Base-by-base conservation (phyloP, 2,797 vertebrate species). In the Echeneis naucrates region DNA sequence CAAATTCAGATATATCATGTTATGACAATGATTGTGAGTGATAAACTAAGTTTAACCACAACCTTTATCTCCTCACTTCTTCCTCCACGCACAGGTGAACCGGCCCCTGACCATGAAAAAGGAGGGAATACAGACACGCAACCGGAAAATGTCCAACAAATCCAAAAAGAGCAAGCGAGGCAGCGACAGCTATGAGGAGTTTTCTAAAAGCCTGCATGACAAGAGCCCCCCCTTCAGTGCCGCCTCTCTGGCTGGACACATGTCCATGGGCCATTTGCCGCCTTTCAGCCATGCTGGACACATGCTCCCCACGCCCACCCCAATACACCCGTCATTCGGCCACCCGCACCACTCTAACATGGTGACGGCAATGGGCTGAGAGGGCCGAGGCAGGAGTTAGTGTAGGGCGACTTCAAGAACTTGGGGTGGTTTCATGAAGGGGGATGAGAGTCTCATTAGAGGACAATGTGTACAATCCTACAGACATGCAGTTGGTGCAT, bases 81-180 rank as follows among this genome's bases (percentile, higher is more conserved):
- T 12, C 17, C 35, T 47, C 10, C 72, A 78, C 75, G 1, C n/a
- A 75, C 92, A 99, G 98, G 97, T 99, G 87, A 99, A 99, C 87
- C 94, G 98, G 76, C 98, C 98, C 1, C 93, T 99, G 86, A 99
- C 98, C 82, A 99, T 99, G 98, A 99, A 99, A 92, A 99, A 99
- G 88, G 98, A 99, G 85, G 97, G 98, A 37, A 99, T 99, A 83
- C 98, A 99, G 92, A 99, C 98, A 19, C 95, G 98, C 81, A 99
- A 99, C 90, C 94, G 98, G 83, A 99, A 99, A 93, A 98, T 99
- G 97, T 99, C 98, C 85, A 97, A 95, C 95, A 99, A 99, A 84
- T 97, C 97, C 83, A 99, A 99, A 92, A 98, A 97, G 91, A 94
- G 82, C 92, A 97, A 96, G 92, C 96, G 97, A 74, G 90, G 93